Conservation (phyloP, 1,140 invertebrate genomes). For the Papilio machaon region DNA sequence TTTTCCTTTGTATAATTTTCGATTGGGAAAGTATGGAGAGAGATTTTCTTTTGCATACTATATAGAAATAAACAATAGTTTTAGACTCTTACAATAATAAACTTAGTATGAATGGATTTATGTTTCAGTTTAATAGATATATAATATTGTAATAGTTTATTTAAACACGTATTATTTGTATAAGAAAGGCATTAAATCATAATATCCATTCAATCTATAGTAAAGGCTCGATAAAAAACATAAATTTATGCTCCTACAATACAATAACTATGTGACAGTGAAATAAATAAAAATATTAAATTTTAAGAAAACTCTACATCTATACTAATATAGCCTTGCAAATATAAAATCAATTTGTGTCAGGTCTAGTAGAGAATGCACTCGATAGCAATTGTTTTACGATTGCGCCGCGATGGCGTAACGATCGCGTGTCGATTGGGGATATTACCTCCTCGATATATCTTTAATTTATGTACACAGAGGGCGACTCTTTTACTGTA, state of each 20-base stretch:
- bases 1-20: conserved; percentile 31
- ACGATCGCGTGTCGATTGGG: conserved; percentile 40
- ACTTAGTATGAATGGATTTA: too few relatives aligned
- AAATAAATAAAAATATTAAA: too few relatives aligned
- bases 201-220: too few relatives aligned
- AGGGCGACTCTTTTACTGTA: conserved; percentile 2
- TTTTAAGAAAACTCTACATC: conserved; percentile 35
- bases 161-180: too few relatives aligned
- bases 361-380: conserved; percentile 36
- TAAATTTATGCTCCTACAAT: too few relatives aligned
- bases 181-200: too few relatives aligned
- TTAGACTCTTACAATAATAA: too few relatives aligned
- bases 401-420: conserved; percentile 43
- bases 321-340: conserved; percentile 32
- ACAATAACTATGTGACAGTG: too few relatives aligned
- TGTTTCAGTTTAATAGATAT: too few relatives aligned
- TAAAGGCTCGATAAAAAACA: too few relatives aligned
- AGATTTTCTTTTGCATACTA: not conserved
- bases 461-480: conserved; percentile 37
- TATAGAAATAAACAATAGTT: too few relatives aligned
- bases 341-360: conserved; percentile 51
- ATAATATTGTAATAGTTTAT: too few relatives aligned
- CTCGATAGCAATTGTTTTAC: conserved; percentile 43
- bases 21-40: conserved; percentile 40
- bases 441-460: conserved; percentile 37